phyloP scores from a whole-genome alignment of 2,797 vertebrate genomes.

The Arnoldichthys spilopterus region DNA sequence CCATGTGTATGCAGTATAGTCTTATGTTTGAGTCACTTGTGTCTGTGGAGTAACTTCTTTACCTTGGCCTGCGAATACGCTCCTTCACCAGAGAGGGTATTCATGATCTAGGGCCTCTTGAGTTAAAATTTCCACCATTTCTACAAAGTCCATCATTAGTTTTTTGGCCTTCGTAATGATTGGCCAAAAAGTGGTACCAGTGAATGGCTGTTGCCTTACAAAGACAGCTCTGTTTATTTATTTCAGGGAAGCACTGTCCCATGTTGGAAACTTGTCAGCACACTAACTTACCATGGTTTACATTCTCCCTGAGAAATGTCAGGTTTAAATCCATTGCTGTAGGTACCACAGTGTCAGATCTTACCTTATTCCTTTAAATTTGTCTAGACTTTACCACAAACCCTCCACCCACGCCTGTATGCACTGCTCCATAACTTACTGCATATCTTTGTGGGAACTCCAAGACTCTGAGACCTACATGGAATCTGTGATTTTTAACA shows the following conservation, averaged over 20 bases:
- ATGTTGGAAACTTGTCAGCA: constrained; percentile 68
- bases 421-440: neutral
- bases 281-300: constrained; percentile 46
- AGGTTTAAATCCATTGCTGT: constrained; percentile 46
- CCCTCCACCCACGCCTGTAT: constrained; percentile 4
- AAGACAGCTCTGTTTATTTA: constrained; percentile 57
- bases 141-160: constrained; percentile 38
- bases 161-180: constrained; percentile 55
- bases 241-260: constrained; percentile 54
- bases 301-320: constrained; percentile 63
- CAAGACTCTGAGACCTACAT: constrained; percentile 36
- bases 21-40: constrained; percentile 30
- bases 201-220: constrained; percentile 46
- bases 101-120: constrained; percentile 38
- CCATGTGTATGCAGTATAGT: neutral
- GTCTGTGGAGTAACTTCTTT: constrained; percentile 37
- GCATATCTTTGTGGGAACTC: constrained; percentile 4
- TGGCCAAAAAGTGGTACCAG: constrained; percentile 44
- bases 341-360: constrained; percentile 15
- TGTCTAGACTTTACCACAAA: neutral
- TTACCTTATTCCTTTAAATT: constrained; percentile 3
- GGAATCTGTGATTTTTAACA: constrained; percentile 75
- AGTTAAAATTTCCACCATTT: constrained; percentile 42
- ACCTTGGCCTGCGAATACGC: constrained; percentile 38
- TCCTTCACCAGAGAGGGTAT: constrained; percentile 39